Conservation (phyloP, 2,888 invertebrate species). For the Calameuta pallipes region DNA sequence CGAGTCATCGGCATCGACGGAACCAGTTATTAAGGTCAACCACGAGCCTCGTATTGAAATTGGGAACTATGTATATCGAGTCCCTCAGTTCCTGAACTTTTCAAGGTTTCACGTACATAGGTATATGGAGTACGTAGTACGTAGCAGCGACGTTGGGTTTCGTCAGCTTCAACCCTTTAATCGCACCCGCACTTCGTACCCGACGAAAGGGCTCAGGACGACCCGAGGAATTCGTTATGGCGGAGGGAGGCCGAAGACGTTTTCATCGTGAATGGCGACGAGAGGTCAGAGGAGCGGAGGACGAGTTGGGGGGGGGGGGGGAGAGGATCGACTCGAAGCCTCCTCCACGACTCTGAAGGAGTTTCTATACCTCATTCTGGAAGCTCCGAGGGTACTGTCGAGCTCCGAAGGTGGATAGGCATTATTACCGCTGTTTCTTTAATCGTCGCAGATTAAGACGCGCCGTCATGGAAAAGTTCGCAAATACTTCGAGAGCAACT, state of each 20-base stretch:
- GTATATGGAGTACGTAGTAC: background rate
- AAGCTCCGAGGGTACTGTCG: background rate
- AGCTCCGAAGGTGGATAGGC: slow-evolving; percentile 12
- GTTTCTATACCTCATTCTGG: background rate
- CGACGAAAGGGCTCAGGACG: background rate
- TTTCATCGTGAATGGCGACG: background rate
- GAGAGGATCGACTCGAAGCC: slow-evolving; percentile 36
- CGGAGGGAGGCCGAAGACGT: background rate
- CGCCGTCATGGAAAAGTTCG: slow-evolving; percentile 44
- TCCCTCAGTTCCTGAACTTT: background rate
- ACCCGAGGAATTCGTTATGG: background rate
- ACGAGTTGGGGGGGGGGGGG: background rate
- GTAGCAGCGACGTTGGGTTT: background rate
- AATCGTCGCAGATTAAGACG: slow-evolving; percentile 49
- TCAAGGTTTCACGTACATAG: background rate
- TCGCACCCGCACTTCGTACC: background rate
- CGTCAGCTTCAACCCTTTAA: background rate
- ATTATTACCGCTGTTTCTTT: slow-evolving; percentile 42
- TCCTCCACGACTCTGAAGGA: slow-evolving; percentile 32
- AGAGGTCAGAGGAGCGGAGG: background rate
- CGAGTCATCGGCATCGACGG: slow-evolving; percentile 4
- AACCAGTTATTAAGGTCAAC: slow-evolving; percentile 2
- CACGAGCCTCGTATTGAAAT: background rate
- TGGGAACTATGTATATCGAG: background rate
- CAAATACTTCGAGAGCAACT: slow-evolving; percentile 43